Evolutionary conservation across 2,888 invertebrate genomes (phyloP).

Genomic region (Diachrysia chrysitis): DNA sequence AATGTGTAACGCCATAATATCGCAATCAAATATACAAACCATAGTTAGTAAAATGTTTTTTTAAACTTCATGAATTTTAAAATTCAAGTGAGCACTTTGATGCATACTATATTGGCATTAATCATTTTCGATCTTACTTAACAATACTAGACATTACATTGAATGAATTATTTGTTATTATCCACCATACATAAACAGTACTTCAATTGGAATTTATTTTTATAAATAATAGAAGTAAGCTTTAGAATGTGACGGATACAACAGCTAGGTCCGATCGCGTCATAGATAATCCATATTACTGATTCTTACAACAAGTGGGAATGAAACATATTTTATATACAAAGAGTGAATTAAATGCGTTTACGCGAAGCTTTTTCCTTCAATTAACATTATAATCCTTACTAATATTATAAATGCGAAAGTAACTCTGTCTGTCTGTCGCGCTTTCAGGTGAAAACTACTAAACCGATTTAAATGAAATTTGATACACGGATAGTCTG

Average conservation of each 20-base stretch:
- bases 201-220: conserved; percentile 24
- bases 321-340: conserved; percentile 45
- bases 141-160: background rate
- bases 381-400: background rate
- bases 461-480: too few species aligned
- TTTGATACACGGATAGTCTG: too few species aligned
- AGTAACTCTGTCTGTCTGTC: too few species aligned
- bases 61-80: background rate
- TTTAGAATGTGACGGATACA: conserved; percentile 7
- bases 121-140: background rate
- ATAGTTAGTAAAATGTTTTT: background rate
- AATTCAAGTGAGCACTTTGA: background rate
- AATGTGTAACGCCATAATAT: background rate
- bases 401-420: too few species aligned
- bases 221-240: conserved; percentile 23
- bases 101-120: background rate
- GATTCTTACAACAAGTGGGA: conserved; percentile 39
- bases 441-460: too few species aligned
- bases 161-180: background rate
- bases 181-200: conserved; percentile 17
- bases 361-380: conserved; percentile 15
- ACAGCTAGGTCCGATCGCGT: conserved; percentile 10
- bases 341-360: conserved; percentile 14
- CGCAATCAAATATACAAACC: background rate
- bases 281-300: conserved; percentile 24